phyloP scores from a whole-genome alignment of 2,113 vertebrate genomes.

The Talpa occidentalis region DNA sequence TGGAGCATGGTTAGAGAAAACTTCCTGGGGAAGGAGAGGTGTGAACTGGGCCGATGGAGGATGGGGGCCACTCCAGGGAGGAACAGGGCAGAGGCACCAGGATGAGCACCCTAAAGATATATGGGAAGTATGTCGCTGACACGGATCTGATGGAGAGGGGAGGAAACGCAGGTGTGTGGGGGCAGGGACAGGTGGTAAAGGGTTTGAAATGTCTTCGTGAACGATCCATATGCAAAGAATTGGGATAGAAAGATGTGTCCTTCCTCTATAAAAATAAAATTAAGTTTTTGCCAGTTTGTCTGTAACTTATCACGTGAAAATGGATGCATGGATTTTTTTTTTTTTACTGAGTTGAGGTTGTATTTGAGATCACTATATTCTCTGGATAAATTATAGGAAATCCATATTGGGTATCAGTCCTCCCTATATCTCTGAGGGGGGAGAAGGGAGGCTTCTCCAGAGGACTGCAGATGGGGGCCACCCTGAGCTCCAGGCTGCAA shows the following conservation, averaged over 20 bases:
- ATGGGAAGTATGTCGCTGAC: rapidly evolving
- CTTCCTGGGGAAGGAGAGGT: background rate
- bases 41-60: background rate
- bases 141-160: rapidly evolving
- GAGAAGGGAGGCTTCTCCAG: background rate
- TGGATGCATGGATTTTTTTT: background rate
- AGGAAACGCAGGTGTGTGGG: background rate
- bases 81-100: background rate
- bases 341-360: background rate
- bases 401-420: background rate
- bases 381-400: background rate
- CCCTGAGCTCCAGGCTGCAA: background rate
- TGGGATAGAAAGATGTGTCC: background rate
- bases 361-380: background rate
- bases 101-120: background rate
- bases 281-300: background rate
- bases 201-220: background rate
- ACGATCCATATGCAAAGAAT: background rate
- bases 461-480: background rate
- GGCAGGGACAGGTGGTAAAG: background rate
- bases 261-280: slow-evolving; percentile 30
- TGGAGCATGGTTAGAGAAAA: background rate
- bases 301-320: background rate
- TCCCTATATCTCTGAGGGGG: background rate
- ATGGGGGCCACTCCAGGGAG: background rate